Conservation (phyloP, 2,113 vertebrate genomes). For the Struthio camelus region DNA sequence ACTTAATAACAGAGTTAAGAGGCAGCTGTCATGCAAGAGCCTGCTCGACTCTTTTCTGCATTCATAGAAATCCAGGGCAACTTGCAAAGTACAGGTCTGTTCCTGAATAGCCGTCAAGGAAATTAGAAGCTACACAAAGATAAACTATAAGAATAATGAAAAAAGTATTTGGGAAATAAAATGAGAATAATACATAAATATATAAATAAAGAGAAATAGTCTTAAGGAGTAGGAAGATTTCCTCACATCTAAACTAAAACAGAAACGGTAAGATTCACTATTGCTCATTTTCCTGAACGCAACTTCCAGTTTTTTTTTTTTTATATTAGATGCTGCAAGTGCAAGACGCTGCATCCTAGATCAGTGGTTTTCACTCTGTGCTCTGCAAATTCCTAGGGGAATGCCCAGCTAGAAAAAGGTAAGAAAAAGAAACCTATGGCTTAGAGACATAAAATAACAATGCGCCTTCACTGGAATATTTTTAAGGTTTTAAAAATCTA, state of each 20-base stretch:
- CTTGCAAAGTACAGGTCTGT: not conserved
- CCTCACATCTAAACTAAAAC: not conserved
- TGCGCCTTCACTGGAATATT: not conserved
- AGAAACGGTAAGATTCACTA: not conserved
- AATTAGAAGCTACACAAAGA: not conserved
- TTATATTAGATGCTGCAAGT: not conserved
- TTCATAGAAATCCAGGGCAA: not conserved
- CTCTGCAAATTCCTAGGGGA: not conserved
- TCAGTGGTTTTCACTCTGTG: not conserved
- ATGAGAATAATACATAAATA: not conserved
- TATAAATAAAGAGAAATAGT: not conserved
- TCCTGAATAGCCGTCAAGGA: not conserved
- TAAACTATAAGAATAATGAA: not conserved
- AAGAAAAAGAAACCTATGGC: not conserved
- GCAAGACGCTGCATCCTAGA: not conserved
- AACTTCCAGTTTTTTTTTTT: not conserved
- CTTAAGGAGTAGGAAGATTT: not conserved
- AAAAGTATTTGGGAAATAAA: not conserved
- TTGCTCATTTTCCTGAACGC: not conserved
- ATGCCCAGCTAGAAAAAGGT: not conserved
- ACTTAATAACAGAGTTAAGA: not conserved
- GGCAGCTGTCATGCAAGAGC: not conserved
- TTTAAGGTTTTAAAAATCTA: not conserved
- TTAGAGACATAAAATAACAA: not conserved
- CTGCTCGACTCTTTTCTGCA: not conserved